phyloP scores from a whole-genome alignment of 53 echinoderm and acorn worm species.

The Holothuria scabra region DNA sequence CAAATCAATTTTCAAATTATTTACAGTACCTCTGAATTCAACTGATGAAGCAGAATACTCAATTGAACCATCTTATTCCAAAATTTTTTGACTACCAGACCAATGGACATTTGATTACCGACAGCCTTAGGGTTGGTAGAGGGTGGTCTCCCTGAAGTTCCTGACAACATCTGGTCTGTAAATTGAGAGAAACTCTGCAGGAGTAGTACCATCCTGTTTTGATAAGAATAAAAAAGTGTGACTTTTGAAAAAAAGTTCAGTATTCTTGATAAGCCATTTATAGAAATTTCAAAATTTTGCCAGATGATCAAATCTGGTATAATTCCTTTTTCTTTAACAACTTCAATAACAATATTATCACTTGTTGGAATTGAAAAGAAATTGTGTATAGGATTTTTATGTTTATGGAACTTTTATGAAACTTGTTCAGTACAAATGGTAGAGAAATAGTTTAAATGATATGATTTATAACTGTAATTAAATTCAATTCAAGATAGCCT shows the following conservation, averaged over 20 bases:
- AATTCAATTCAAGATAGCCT: too few relatives aligned
- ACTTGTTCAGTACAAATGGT: too few relatives aligned
- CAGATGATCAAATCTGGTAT: background rate
- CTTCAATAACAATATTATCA: too few relatives aligned
- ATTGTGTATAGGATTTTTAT: too few relatives aligned
- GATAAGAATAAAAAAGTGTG: background rate
- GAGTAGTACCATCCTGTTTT: conserved; percentile 81
- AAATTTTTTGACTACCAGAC: conserved; percentile 92
- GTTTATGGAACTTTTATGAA: too few relatives aligned
- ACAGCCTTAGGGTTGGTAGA: conserved; percentile 67
- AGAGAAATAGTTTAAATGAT: too few relatives aligned
- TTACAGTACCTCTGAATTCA: conserved; percentile 84
- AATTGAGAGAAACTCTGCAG: conserved; percentile 93
- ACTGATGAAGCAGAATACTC: conserved; percentile 72
- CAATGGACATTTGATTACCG: conserved; percentile 94
- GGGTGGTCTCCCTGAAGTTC: conserved; percentile 66
- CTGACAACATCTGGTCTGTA: conserved; percentile 75
- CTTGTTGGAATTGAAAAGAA: too few relatives aligned
- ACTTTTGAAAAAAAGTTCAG: background rate
- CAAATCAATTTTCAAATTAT: too few relatives aligned
- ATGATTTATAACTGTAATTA: too few relatives aligned
- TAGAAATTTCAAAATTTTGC: background rate
- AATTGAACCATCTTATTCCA: conserved; percentile 99
- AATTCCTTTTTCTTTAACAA: too few relatives aligned
- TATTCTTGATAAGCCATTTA: background rate